Conservation (phyloP, 2,888 invertebrate genomes). For the Calliopum simillimum region DNA sequence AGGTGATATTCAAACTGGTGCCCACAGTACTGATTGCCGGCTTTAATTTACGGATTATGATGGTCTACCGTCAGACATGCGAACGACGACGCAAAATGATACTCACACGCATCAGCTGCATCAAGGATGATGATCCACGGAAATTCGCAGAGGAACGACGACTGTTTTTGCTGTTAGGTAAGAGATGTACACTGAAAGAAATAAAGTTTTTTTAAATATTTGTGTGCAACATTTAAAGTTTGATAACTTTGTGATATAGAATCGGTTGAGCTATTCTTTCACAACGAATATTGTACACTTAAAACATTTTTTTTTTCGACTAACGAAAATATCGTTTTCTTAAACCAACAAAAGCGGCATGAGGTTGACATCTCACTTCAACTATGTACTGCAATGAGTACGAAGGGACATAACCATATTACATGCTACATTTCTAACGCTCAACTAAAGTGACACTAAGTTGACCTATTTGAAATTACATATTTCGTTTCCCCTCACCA, state of each 20-base stretch:
- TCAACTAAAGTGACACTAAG: too few relatives aligned
- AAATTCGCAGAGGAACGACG: slow-evolving; percentile 78
- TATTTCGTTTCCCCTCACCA: too few relatives aligned
- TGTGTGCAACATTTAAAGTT: slow-evolving; percentile 7
- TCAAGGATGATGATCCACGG: slow-evolving; percentile 73
- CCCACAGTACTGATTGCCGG: slow-evolving; percentile 76
- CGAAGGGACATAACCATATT: too few relatives aligned
- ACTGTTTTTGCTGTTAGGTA: slow-evolving; percentile 73
- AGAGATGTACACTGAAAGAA: slow-evolving; percentile 12
- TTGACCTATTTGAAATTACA: too few relatives aligned
- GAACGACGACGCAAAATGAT: slow-evolving; percentile 76
- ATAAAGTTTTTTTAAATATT: neutral
- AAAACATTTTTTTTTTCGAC: too few relatives aligned
- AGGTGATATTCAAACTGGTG: slow-evolving; percentile 75
- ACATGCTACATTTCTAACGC: too few relatives aligned
- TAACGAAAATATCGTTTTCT: too few relatives aligned
- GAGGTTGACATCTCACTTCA: too few relatives aligned
- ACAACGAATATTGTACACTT: too few relatives aligned
- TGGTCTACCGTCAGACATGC: slow-evolving; percentile 76
- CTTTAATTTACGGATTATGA: slow-evolving; percentile 75
- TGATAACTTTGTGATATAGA: neutral
- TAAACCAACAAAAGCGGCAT: too few relatives aligned
- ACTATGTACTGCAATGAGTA: too few relatives aligned
- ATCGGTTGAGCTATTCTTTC: too few relatives aligned
- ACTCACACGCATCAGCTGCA: slow-evolving; percentile 68